Evolutionary conservation across 2,888 invertebrate species (phyloP), one percentile per base, ranked within the genome.

Genomic region (Pelosia muscerda): DNA sequence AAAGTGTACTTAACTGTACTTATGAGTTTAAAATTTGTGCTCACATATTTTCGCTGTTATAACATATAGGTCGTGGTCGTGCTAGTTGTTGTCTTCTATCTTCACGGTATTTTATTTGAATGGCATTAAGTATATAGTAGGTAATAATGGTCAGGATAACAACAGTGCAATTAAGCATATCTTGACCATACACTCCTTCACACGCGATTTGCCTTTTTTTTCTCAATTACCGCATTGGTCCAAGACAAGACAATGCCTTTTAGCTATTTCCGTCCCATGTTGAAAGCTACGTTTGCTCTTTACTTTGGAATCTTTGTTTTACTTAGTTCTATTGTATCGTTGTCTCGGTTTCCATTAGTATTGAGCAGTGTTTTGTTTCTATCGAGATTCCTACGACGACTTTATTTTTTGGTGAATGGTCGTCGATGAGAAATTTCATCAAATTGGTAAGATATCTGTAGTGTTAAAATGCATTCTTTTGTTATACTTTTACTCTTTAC

Each of bases 291-390:
- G 75, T 69, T 77, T 77, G 68, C 63, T 77, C 72, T 76, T 71
- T 72, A 63, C 68, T 65, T 63, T 42, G 60, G 68, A 71, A 62
- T 22, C 72, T 78, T 76, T 77, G 78, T 77, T 75, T 72, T 58
- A 77, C 54, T 63, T 57, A 61, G 71, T 71, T 68, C 57, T 53
- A 61, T 75, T 71, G 75, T 74, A 26, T 74, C 75, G 26, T 74
- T 71, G 68, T 71, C 11, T 65, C 68, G 38, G 63, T 62, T 71
- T 64, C 63, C 64, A 74, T 74, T 74, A 62, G 71, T 74, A 77
- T 65, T 61, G 65, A 68, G 57, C 53, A 49, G 57, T 60, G 68
- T 74, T 71, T 60, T 65, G 42, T 68, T 38, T 31, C 23, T 70
- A 42, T 28, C 58, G 23, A 49, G 49, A 49, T 49, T 49, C n/a